Evolutionary conservation across 2,113 vertebrate genomes (phyloP).

Genomic region (Chloroceryle aenea): DNA sequence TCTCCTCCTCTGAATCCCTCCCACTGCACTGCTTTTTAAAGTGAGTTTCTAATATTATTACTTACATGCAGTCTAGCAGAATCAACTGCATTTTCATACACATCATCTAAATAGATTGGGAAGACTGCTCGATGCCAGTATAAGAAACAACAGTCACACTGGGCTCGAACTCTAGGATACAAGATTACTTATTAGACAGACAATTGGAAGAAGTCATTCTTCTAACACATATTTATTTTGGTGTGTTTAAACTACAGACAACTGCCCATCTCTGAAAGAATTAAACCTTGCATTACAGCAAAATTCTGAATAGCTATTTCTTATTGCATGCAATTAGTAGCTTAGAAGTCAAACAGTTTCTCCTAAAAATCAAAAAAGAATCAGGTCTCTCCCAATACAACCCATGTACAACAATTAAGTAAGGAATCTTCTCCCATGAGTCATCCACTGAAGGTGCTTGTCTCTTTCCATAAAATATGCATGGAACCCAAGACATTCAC

Average conservation of each 20-base stretch:
- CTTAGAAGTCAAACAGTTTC: not conserved
- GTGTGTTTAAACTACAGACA: not conserved
- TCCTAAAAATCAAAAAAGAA: not conserved
- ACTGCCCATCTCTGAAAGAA: not conserved
- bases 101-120: conserved; percentile 98
- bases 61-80: conserved; percentile 94
- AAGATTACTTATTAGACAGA: conserved; percentile 37
- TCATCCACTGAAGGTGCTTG: not conserved
- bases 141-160: conserved; percentile 95
- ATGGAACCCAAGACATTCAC: not conserved
- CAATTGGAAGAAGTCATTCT: not conserved
- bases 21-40: not conserved
- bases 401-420: not conserved
- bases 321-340: not conserved
- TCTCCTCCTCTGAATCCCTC: not conserved
- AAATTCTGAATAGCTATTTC: not conserved
- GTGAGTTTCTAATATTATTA: not conserved
- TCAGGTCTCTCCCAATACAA: not conserved
- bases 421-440: not conserved
- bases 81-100: conserved; percentile 94
- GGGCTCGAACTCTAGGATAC: conserved; percentile 84
- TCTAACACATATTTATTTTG: not conserved
- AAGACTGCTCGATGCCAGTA: conserved; percentile 98
- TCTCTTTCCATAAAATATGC: not conserved
- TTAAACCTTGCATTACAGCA: not conserved